Base-by-base conservation (phyloP, 2,888 invertebrate species). In the Gasteruption jaculator region DNA sequence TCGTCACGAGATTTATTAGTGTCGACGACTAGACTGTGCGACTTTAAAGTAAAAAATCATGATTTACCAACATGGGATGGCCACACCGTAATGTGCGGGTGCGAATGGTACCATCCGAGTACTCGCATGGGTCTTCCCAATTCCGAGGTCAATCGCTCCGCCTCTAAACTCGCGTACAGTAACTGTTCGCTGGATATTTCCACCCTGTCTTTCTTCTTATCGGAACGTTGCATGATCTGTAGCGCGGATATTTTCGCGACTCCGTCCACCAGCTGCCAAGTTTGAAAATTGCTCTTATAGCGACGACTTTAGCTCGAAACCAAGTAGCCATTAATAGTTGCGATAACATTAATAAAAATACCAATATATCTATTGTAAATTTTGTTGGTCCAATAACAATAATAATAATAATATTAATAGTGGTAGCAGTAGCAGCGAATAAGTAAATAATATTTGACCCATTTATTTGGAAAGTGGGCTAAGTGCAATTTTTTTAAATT, bases 91-190 rank as follows among this genome's bases (percentile, higher is more conserved):
- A 91, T 90, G 60, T 90, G 89, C 18, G 91, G 90, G 71, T 91
- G 90, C 10, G 90, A 91, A 70, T 91, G 91, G 61, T 91, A 91
- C 91, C 91, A 91, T 21, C 91, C 91, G 30, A 90, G 74, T 11
- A 91, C 87, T 54, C 85, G 74, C 66, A 91, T 76, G 1, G 83
- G 82, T 45, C 80, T 73, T 5, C 79, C 73, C 25, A 85, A 74
- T 67, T 81, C 77, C 5, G 74, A 61, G 5, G 81, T 76, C 39
- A 88, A 70, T 55, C 79, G 75, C 62, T 86, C 85, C 4, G 85
- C 85, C 60, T 80, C 76, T 11, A 74, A 60, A 11, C 82, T 76
- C 15, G 85, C 85, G 60, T 81, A 81, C n/a, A 83, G 79, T 31
- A 89, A 72, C 65, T 90, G 89, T 60, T 87, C 87, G 20, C 86